These are phyloP conservation scores for Chlamydotis undulata DNA, from an alignment of 2,113 vertebrate species.

Conservation along the genomic window DNA sequence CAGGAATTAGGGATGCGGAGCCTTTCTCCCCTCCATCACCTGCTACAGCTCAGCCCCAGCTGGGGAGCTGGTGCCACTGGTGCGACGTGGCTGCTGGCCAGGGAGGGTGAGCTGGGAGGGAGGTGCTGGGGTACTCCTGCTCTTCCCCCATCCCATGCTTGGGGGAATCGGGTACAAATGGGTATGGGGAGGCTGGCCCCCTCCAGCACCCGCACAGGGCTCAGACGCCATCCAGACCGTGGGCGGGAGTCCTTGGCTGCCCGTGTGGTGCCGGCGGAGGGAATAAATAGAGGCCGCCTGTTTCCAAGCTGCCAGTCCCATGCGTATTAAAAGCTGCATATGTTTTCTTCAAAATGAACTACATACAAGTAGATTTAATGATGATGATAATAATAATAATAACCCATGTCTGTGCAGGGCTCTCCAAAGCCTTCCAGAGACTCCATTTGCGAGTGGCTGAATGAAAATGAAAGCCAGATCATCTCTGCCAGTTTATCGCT, in stretches of 20 bases:
- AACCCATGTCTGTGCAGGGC: not conserved
- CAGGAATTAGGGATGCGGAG: not conserved
- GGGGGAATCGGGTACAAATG: not conserved
- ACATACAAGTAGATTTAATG: conserved; percentile 10
- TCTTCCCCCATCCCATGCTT: not conserved
- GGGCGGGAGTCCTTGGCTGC: not conserved
- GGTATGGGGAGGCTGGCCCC: not conserved
- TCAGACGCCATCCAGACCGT: not conserved
- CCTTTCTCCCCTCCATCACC: conserved; percentile 9
- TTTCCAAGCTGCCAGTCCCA: conserved; percentile 21
- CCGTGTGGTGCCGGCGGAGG: not conserved
- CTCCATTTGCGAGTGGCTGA: not conserved
- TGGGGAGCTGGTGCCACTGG: not conserved
- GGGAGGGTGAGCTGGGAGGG: not conserved
- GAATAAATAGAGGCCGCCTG: not conserved
- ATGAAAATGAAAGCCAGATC: conserved; percentile 13
- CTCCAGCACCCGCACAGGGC: not conserved
- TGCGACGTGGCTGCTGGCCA: not conserved
- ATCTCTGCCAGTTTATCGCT: not conserved
- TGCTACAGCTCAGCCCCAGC: not conserved
- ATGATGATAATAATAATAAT: not conserved
- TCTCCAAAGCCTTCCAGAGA: not conserved
- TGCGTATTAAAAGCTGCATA: not conserved
- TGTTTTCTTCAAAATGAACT: conserved; percentile 26
- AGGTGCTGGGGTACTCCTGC: accelerated